phyloP scores from a whole-genome alignment of 2,797 vertebrate species.

The Hydrolagus colliei region DNA sequence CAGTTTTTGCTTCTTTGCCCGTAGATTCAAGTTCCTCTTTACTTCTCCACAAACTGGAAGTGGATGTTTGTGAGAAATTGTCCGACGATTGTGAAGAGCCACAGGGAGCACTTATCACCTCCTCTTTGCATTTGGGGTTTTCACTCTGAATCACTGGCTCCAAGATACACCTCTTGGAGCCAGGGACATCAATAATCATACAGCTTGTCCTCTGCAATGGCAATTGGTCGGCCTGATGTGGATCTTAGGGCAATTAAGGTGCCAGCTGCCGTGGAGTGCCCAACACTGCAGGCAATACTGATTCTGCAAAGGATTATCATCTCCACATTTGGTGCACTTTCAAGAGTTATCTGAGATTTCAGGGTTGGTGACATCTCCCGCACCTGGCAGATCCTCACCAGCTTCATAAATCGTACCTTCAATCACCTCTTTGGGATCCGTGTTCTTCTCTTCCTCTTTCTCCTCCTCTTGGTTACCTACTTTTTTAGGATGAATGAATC shows the following conservation, averaged over 20 bases:
- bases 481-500: constrained; percentile 55
- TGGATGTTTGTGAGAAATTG: constrained; percentile 39
- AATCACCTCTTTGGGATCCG: constrained; percentile 49
- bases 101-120: constrained; percentile 45
- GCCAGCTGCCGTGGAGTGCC: constrained; percentile 91
- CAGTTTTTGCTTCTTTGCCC: constrained; percentile 61
- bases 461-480: constrained; percentile 59
- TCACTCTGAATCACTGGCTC: constrained; percentile 73
- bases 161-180: constrained; percentile 81
- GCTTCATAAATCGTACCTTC: constrained; percentile 52
- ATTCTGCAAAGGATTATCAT: constrained; percentile 82
- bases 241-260: constrained; percentile 78
- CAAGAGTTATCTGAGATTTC: constrained; percentile 86
- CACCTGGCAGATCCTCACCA: constrained; percentile 78
- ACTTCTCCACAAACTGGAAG: constrained; percentile 46
- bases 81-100: constrained; percentile 50
- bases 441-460: constrained; percentile 44
- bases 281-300: constrained; percentile 93
- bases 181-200: constrained; percentile 74
- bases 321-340: constrained; percentile 89
- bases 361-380: constrained; percentile 83
- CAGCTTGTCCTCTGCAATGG: constrained; percentile 53
- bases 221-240: constrained; percentile 76
- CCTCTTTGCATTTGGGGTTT: constrained; percentile 50
- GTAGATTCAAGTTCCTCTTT: constrained; percentile 46